These are phyloP conservation scores for Geotrupes spiniger DNA, from an alignment of 2,888 invertebrate genomes.

Conservation along the genomic window DNA sequence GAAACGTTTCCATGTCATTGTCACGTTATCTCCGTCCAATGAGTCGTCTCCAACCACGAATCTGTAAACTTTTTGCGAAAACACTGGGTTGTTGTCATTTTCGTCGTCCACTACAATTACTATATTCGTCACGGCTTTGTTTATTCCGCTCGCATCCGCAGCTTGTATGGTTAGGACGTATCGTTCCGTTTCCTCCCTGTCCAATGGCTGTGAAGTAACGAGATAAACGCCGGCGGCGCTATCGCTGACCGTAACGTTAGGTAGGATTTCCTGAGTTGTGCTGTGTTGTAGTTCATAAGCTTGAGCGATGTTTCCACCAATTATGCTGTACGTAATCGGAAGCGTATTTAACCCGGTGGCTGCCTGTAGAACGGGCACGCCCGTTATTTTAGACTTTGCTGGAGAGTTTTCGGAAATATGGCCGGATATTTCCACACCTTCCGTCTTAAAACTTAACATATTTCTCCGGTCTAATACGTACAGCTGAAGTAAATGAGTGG, in stretches of 20 bases:
- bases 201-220: constrained; percentile 73
- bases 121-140: constrained; percentile 77
- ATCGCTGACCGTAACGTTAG: constrained; percentile 53
- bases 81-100: constrained; percentile 89
- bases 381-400: constrained; percentile 67
- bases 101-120: constrained; percentile 76
- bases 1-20: constrained; percentile 72
- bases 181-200: constrained; percentile 69
- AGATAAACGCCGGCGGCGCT: constrained; percentile 66
- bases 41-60: constrained; percentile 70
- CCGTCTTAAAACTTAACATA: constrained; percentile 74
- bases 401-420: constrained; percentile 76
- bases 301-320: constrained; percentile 71
- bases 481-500: constrained; percentile 76
- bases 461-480: constrained; percentile 79
- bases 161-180: constrained; percentile 80
- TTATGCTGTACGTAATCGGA: constrained; percentile 76
- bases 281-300: constrained; percentile 71
- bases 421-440: constrained; percentile 63
- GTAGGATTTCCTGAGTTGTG: constrained; percentile 48
- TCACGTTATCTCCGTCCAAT: constrained; percentile 58
- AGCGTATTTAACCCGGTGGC: constrained; percentile 62
- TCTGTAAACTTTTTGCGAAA: constrained; percentile 73
- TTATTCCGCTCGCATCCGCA: constrained; percentile 74
- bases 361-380: constrained; percentile 70